Percentiles rank a stretch among this genome's conserved stretches.
Evolutionary conservation across 2,888 invertebrate genomes (phyloP).

Genomic region (Nomada fabriciana): DNA sequence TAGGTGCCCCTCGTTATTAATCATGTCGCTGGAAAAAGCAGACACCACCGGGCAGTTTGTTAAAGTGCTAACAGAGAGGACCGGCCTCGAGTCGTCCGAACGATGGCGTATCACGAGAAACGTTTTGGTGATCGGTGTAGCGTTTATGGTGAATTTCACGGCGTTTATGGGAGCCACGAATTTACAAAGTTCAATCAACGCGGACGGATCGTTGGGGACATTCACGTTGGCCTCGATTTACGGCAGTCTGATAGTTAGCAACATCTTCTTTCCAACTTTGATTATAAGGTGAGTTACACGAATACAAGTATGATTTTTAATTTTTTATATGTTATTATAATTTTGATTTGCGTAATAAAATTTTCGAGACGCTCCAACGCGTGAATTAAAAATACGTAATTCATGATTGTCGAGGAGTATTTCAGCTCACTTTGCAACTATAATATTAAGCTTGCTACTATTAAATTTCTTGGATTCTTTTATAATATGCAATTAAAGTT

Average conservation of each 20-base stretch:
- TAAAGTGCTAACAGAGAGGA: slow-evolving; percentile 65
- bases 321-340: too few species aligned
- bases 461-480: too few species aligned
- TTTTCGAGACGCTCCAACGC: too few species aligned
- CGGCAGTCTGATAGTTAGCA: slow-evolving; percentile 94
- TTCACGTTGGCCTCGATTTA: slow-evolving; percentile 94
- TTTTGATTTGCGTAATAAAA: too few species aligned
- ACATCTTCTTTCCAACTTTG: slow-evolving; percentile 94
- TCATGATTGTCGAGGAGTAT: too few species aligned
- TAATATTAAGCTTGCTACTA: too few species aligned
- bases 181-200: slow-evolving; percentile 94
- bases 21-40: slow-evolving; percentile 52
- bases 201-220: slow-evolving; percentile 92
- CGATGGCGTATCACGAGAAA: slow-evolving; percentile 93
- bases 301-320: too few species aligned
- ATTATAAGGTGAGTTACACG: slow-evolving; percentile 89
- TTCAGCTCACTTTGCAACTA: too few species aligned
- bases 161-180: slow-evolving; percentile 95
- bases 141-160: slow-evolving; percentile 96
- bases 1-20: background rate
- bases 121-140: slow-evolving; percentile 92
- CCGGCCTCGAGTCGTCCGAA: slow-evolving; percentile 85
- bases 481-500: too few species aligned
- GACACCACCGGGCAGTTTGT: slow-evolving; percentile 68
- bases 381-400: too few species aligned